Base-by-base conservation (phyloP, 2,113 vertebrate species). In the Leptobrachium ailaonicum region DNA sequence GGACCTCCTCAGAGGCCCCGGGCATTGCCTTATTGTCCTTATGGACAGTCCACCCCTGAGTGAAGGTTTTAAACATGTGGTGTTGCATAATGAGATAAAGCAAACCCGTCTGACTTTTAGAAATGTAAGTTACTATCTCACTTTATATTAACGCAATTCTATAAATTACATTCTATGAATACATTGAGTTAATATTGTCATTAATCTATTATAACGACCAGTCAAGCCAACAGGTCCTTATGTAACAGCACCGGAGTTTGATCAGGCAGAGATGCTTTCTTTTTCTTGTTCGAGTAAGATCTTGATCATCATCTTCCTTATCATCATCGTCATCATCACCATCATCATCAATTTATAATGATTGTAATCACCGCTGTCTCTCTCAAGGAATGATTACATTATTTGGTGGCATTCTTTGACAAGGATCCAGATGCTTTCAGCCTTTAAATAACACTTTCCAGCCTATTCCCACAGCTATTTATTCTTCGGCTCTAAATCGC, bases 381-480 rank as follows among this genome's bases (percentile, higher is more conserved):
- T 62, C 73, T 75, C 72, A 75, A 75, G 71, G 54, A 80, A 64
- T 69, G 72, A 80, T 75, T 75, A 80, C 73, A 80, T 80, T 73
- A 75, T 69, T 80, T 80, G 50, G 79, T 80, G 79, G 79, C 79
- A 69, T 68, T 72, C 71, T 80, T 80, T 80, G 79, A 75, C 79
- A 75, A 64, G 66, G 75, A 75, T 80, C 79, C 79, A 80, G 77
- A 73, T 9, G 58, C 77, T 80, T 80, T 73, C 71, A 75, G 66
- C 71, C 79, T 80, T 80, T 80, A 68, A 80, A 80, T 80, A 75
- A 80, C 64, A 75, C 66, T 80, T 75, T 69, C 79, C 63, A 44
- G 44, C 53, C 60, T 75, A 80, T 80, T 80, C 79, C 75, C 79
- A 75, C 66, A 80, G 79, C 79, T 80, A 80, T 80, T 80, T 80